Conservation (phyloP, 2,888 invertebrate species). For the Hofmannophila pseudospretella region DNA sequence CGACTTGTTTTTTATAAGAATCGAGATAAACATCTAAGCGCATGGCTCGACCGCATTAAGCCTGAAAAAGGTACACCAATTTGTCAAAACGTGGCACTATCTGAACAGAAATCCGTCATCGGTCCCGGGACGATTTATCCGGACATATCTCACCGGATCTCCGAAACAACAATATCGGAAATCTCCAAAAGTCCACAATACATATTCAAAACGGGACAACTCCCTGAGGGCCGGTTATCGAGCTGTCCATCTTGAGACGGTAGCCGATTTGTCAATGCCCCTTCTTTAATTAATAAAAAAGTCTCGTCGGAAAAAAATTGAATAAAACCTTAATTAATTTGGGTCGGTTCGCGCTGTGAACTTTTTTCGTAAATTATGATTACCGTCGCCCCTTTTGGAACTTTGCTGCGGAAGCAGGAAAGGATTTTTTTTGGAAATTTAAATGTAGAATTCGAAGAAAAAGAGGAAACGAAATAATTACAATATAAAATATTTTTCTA, state of each 20-base stretch:
- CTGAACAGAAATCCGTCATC: conserved; percentile 67
- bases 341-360: conserved; percentile 41
- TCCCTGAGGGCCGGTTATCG: conserved; percentile 42
- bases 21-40: conserved; percentile 43
- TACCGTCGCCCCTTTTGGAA: conserved; percentile 42
- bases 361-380: conserved; percentile 60
- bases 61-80: conserved; percentile 62
- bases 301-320: conserved; percentile 50
- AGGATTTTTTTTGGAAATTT: conserved; percentile 16
- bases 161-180: conserved; percentile 35
- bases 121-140: conserved; percentile 56
- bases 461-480: neutral
- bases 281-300: conserved; percentile 69
- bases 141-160: conserved; percentile 61
- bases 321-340: conserved; percentile 71
- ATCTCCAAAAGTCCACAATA: conserved; percentile 6
- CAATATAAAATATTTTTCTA: neutral
- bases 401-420: conserved; percentile 39
- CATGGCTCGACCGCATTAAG: conserved; percentile 50
- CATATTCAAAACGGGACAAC: conserved; percentile 19
- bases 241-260: conserved; percentile 63
- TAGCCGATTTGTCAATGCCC: conserved; percentile 75
- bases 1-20: conserved; percentile 9
- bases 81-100: conserved; percentile 73
- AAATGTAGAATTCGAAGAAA: neutral